Evolutionary conservation across 2,888 invertebrate species (phyloP).

Genomic region (Drosophila melanosoma): DNA sequence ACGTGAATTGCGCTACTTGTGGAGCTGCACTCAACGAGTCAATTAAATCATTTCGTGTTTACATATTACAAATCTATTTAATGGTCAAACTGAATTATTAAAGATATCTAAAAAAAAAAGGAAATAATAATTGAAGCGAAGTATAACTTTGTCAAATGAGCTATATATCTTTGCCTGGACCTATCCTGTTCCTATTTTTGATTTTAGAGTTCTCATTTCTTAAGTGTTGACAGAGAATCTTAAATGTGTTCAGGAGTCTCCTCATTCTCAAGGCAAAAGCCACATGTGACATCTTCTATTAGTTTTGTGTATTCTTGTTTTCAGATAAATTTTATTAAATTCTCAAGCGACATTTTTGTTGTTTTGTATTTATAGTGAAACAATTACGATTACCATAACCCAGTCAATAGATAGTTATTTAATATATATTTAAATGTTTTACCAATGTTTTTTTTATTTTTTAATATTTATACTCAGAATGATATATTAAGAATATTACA

Average conservation of each 20-base stretch:
- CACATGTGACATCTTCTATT: not conserved
- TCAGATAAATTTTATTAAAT: too few species aligned
- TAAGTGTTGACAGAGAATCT: not conserved
- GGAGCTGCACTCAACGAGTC: slow-evolving; percentile 39
- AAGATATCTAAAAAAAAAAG: not conserved
- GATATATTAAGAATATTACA: too few species aligned
- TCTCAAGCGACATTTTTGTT: too few species aligned
- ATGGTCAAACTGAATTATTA: not conserved
- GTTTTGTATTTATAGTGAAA: too few species aligned
- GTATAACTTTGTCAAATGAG: not conserved
- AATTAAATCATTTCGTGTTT: slow-evolving; percentile 13
- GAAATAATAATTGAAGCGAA: not conserved
- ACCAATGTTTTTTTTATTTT: too few species aligned
- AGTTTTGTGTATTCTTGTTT: too few species aligned
- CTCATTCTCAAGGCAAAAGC: not conserved
- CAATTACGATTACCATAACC: too few species aligned
- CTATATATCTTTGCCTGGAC: not conserved
- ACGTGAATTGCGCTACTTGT: slow-evolving; percentile 62
- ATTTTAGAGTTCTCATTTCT: not conserved
- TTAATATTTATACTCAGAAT: too few species aligned
- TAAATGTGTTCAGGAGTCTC: not conserved
- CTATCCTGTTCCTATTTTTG: not conserved
- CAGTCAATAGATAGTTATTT: too few species aligned
- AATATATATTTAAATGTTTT: too few species aligned
- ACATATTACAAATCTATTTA: not conserved